Evolutionary conservation across 2,888 invertebrate genomes (phyloP).

Genomic region (Carpatolechia fugitivella): DNA sequence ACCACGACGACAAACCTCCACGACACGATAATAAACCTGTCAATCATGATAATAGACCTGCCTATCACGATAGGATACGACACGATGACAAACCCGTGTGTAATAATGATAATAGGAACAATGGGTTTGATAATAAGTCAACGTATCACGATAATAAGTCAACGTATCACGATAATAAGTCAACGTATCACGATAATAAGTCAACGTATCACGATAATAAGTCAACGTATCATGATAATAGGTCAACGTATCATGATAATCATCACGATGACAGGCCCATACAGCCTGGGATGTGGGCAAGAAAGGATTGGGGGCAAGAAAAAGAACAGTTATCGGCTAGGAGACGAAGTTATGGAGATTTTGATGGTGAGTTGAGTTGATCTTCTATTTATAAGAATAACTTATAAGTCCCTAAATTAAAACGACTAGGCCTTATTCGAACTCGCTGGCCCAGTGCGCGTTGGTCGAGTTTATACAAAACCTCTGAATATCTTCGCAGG

Average conservation of each 20-base stretch:
- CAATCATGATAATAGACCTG: background rate
- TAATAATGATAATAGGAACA: no score
- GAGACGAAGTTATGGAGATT: constrained; percentile 54
- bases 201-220: background rate
- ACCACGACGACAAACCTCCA: background rate
- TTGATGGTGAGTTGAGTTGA: constrained; percentile 45
- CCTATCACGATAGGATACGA: background rate
- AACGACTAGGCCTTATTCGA: no score
- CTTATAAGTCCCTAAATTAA: no score
- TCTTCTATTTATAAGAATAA: no score
- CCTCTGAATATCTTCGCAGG: no score
- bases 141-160: background rate
- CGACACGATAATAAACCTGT: background rate
- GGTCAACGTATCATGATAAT: background rate
- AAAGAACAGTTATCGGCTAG: constrained; percentile 21
- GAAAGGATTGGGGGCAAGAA: constrained; percentile 20
- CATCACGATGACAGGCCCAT: constrained; percentile 8
- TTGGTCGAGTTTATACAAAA: no score
- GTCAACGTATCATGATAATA: background rate
- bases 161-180: background rate
- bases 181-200: background rate
- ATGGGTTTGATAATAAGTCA: background rate
- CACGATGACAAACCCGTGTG: constrained; percentile 8
- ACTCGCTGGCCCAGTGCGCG: no score
- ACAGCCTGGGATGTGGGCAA: constrained; percentile 18